Evolutionary conservation across 2,797 vertebrate species (phyloP).

Genomic region (Onychomys leucogaster): DNA sequence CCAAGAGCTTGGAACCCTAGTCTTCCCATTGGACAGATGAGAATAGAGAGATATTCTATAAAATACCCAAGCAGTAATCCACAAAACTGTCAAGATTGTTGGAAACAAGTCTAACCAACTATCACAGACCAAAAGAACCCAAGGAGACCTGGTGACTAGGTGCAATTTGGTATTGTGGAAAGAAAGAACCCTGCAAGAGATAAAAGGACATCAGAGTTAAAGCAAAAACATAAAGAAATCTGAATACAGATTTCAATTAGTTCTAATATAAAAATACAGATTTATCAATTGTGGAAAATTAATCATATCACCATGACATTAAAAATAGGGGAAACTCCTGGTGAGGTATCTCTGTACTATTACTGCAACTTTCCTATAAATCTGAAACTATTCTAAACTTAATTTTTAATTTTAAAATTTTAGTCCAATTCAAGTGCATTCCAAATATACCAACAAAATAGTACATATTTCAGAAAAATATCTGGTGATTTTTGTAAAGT

Average conservation of each 20-base stretch:
- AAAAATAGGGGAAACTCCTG: not conserved
- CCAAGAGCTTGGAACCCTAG: not conserved
- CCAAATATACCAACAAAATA: conserved; percentile 41
- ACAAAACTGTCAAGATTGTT: conserved; percentile 19
- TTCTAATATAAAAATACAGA: not conserved
- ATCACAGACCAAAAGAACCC: not conserved
- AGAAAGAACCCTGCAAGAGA: not conserved
- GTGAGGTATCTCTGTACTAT: not conserved
- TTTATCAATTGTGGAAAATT: not conserved
- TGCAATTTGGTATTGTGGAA: not conserved
- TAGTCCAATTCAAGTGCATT: not conserved
- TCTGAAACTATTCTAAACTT: conserved; percentile 25
- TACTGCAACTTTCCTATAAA: not conserved
- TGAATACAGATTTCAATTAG: not conserved
- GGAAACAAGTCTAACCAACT: conserved; percentile 6
- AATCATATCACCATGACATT: not conserved
- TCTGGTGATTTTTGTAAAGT: not conserved
- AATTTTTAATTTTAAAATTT: conserved; percentile 14
- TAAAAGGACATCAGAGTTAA: conserved; percentile 21
- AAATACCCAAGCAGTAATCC: not conserved
- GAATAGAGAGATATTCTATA: not conserved
- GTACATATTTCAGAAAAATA: not conserved
- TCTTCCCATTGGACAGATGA: not conserved
- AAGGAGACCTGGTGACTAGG: not conserved
- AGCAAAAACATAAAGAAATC: not conserved